Evolutionary conservation across 2,888 invertebrate genomes (phyloP).

Genomic region (Drosophila prostipennis): DNA sequence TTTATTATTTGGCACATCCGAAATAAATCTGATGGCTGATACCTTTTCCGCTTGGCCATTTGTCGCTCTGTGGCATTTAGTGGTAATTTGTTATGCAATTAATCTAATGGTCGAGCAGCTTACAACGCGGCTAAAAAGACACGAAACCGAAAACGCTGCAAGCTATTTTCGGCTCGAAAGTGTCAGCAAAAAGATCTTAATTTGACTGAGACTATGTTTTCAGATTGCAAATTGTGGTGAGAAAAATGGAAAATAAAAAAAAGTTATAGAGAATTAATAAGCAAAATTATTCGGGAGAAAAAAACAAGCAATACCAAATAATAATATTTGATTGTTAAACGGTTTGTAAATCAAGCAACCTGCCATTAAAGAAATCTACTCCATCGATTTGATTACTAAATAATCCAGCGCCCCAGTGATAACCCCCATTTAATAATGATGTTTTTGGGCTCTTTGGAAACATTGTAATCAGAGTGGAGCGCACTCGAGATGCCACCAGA

Average conservation of each 20-base stretch:
- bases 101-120: constrained; percentile 32
- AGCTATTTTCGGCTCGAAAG: constrained; percentile 6
- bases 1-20: constrained; percentile 10
- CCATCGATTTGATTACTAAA: constrained; percentile 3
- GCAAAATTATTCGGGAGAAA: background rate
- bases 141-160: constrained; percentile 10
- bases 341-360: background rate
- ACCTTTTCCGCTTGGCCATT: constrained; percentile 27
- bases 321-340: background rate
- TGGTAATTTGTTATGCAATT: constrained; percentile 44
- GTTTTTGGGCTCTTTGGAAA: constrained; percentile 31
- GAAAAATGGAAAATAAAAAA: background rate
- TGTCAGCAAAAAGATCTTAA: constrained; percentile 25
- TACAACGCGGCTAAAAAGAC: constrained; percentile 14
- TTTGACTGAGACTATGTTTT: constrained; percentile 3
- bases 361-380: background rate
- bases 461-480: constrained; percentile 60
- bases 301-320: background rate
- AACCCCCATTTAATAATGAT: constrained; percentile 25
- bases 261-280: background rate
- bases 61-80: constrained; percentile 21
- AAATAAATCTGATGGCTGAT: constrained; percentile 6
- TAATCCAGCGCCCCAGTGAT: background rate
- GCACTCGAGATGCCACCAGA: constrained; percentile 54
- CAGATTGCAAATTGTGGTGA: background rate